Evolutionary conservation across 2,888 invertebrate species (phyloP).

Genomic region (Gibbula magus): DNA sequence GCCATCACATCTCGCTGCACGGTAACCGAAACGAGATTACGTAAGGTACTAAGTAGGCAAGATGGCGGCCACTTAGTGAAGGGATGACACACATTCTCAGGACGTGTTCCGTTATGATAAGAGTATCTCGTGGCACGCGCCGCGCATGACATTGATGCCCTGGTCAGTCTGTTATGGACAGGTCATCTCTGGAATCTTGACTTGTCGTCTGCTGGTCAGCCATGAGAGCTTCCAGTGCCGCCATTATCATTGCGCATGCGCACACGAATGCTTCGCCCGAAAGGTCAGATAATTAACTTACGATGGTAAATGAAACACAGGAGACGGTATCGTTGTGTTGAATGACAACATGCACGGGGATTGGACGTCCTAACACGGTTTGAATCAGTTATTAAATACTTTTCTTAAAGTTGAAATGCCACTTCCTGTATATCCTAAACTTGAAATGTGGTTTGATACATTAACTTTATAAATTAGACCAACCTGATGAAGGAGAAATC

Average conservation of each 20-base stretch:
- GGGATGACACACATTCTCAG: neutral
- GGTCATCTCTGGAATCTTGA: conserved; percentile 12
- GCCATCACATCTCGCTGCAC: too few relatives aligned
- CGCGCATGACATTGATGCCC: conserved; percentile 3
- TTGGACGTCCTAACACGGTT: too few relatives aligned
- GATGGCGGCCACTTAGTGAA: conserved; percentile 2
- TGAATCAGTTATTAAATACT: too few relatives aligned
- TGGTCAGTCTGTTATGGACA: conserved; percentile 11
- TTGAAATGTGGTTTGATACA: too few relatives aligned
- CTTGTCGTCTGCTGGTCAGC: neutral
- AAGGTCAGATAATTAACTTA: too few relatives aligned
- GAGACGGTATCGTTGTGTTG: too few relatives aligned
- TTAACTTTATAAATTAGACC: too few relatives aligned
- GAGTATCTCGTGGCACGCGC: conserved; percentile 19
- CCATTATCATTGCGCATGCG: conserved; percentile 14
- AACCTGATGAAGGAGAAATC: too few relatives aligned
- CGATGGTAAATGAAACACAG: too few relatives aligned
- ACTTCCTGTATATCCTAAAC: too few relatives aligned
- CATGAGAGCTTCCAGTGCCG: conserved; percentile 2
- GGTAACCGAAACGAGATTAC: neutral
- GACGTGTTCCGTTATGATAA: neutral
- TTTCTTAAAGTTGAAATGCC: too few relatives aligned
- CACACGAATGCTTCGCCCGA: neutral
- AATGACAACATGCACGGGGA: too few relatives aligned
- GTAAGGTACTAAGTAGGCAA: neutral